Evolutionary conservation across 1,140 invertebrate genomes (phyloP).

Genomic region (Ips nitidus): DNA sequence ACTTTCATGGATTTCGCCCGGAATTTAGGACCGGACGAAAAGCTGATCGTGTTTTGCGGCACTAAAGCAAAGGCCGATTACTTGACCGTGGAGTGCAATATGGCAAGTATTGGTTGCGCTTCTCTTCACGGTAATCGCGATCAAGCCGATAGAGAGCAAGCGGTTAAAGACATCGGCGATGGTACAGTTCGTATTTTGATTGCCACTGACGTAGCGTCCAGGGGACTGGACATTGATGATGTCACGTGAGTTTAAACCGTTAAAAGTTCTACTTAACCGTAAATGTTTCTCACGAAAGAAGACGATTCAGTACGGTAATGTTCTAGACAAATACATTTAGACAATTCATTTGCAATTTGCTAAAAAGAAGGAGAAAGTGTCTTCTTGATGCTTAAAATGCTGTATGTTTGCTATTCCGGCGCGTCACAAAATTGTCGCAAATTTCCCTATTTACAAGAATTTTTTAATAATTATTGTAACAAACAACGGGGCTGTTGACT

Average conservation of each 20-base stretch:
- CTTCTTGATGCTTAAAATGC: too few relatives aligned
- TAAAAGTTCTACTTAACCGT: conserved; percentile 20
- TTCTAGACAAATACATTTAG: neutral
- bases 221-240: conserved; percentile 90
- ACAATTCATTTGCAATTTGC: too few relatives aligned
- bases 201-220: conserved; percentile 91
- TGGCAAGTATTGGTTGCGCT: conserved; percentile 68
- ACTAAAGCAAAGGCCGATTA: conserved; percentile 80
- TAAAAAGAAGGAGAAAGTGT: too few relatives aligned
- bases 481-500: too few relatives aligned
- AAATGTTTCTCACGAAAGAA: neutral
- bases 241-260: conserved; percentile 68
- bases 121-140: conserved; percentile 89
- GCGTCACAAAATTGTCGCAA: too few relatives aligned
- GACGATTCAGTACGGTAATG: neutral
- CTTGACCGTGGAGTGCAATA: conserved; percentile 73
- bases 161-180: conserved; percentile 77
- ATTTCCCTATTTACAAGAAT: too few relatives aligned
- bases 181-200: conserved; percentile 79
- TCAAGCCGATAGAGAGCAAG: conserved; percentile 82
- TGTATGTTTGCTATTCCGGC: too few relatives aligned
- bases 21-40: conserved; percentile 44
- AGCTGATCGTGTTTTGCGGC: conserved; percentile 86
- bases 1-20: conserved; percentile 54
- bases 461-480: too few relatives aligned